Base-by-base conservation (phyloP, 30 jellyfish, hydroid and myxozoan genomes). In the Catostylus mosaicus region DNA sequence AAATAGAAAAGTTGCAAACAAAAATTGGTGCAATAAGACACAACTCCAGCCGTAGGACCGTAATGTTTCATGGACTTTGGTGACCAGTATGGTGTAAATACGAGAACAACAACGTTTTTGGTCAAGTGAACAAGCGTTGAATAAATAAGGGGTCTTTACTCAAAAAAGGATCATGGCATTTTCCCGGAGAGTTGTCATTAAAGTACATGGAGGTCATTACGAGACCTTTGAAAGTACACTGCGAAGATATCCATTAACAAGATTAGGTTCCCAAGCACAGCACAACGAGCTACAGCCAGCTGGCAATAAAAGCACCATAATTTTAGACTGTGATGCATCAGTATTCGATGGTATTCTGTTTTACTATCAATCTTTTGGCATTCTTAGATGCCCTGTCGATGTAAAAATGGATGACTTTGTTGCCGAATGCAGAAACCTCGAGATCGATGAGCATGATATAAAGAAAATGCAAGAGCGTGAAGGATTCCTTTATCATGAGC, bases 331-430 rank as follows among this genome's bases (percentile, higher is more conserved):
- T 59, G 70, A 89, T 32, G 82, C 91, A 0, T 32, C 82, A 9
- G 77, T 91, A 11, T 94, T 94, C 75, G 99, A 87, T 45, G 99
- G 97, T 0, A 94, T 94, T 27, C 61, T 94, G 54, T 94, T 79
- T 64, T 94, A 87, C 34, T 94, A 94, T 85, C 99, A 94, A 73
- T 94, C 99, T 1, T 54, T 31, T 26, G 99, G 99, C 59, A 88
- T 63, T 38, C 91, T 94, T 19, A 72, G 95, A 37, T 50, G 96
- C 36, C 99, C 99, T 20, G 77, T 83, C 29, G 95, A 88, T 12
- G 65, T 87, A 10, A 26, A 94, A 0, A 77, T 84, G 85, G 96
- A 88, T 50, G 80, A 59, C 18, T 88, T 94, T 66, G 99, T 70
- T 56, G 79, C 43, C 32, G 99, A 94, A 71, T 94, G 99, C 66